Percentiles rank a stretch among this genome's conserved stretches.
Conservation (phyloP, 2,797 vertebrate species). For the Luscinia megarhynchos region DNA sequence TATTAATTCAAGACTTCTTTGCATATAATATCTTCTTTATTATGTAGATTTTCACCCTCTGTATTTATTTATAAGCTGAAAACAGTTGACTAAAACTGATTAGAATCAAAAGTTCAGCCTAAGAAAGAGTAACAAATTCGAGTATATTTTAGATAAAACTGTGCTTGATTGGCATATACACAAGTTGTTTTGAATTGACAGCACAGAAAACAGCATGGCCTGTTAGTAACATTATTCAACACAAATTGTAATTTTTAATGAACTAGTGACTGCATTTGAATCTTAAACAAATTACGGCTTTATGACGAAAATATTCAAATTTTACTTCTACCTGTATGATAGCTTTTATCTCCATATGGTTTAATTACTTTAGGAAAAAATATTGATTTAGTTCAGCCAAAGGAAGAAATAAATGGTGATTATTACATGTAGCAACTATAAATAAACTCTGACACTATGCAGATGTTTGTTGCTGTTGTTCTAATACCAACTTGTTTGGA, state of each 20-base stretch:
- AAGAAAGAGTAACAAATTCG: background rate
- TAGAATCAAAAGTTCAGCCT: constrained; percentile 8
- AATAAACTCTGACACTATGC: background rate
- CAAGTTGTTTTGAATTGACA: background rate
- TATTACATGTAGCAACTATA: background rate
- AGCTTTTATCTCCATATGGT: background rate
- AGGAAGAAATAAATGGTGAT: background rate
- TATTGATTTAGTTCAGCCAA: background rate
- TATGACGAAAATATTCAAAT: background rate
- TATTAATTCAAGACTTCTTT: constrained; percentile 21
- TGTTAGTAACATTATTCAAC: background rate
- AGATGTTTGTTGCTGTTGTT: background rate
- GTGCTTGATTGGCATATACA: background rate
- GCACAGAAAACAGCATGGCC: background rate
- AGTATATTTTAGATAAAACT: background rate
- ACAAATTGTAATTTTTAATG: background rate
- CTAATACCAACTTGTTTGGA: background rate
- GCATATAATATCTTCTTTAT: background rate
- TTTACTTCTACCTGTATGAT: background rate
- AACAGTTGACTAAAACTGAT: background rate
- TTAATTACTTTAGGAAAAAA: background rate
- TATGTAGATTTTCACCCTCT: constrained; percentile 7
- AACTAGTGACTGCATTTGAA: background rate
- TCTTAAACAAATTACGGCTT: background rate
- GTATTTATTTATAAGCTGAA: background rate